Evolutionary conservation across 2,113 vertebrate species (phyloP).

Genomic region (Apteryx owenii): DNA sequence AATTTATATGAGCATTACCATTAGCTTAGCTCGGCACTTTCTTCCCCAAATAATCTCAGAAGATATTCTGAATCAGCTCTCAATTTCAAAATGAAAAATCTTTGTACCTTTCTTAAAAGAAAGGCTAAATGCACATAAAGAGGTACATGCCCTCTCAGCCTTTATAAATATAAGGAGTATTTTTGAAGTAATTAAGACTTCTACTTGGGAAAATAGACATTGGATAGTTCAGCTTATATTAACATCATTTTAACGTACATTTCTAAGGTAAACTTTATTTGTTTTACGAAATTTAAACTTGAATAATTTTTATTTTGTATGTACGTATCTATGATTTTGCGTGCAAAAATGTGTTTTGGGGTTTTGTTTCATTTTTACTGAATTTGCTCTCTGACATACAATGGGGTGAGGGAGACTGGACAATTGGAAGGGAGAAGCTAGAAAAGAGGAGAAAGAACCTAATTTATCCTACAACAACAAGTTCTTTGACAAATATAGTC

Average conservation of each 20-base stretch:
- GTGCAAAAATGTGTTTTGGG: rapidly evolving
- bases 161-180: background rate
- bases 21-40: background rate
- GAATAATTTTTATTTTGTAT: background rate
- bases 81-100: background rate
- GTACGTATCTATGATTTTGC: background rate
- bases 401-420: background rate
- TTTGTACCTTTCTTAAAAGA: background rate
- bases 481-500: background rate
- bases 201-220: background rate
- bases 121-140: background rate
- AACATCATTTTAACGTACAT: background rate
- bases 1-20: background rate
- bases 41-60: background rate
- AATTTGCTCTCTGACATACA: background rate
- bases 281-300: background rate
- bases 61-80: background rate
- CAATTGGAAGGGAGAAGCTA: background rate
- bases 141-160: background rate
- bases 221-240: background rate
- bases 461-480: background rate
- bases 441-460: background rate
- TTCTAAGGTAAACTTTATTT: background rate
- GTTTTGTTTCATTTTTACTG: background rate
- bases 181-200: background rate